Conservation (phyloP, 53 echinoderm and acorn worm genomes). For the Pentamera pediparva region DNA sequence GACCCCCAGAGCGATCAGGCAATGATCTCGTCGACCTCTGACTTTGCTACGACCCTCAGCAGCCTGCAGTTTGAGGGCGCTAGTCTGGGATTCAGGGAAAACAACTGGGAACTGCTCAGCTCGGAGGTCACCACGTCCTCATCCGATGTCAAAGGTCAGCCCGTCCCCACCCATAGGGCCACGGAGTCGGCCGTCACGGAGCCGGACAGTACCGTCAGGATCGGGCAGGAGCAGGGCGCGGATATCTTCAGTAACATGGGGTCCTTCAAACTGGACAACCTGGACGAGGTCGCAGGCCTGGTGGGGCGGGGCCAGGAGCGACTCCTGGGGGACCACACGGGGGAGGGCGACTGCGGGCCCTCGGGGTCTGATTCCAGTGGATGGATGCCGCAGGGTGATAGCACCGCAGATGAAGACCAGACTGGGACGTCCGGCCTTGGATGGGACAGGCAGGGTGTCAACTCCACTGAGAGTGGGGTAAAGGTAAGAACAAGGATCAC, state of each 20-base stretch:
- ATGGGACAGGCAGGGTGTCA: too few relatives aligned
- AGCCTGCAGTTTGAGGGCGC: neutral
- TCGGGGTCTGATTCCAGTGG: neutral
- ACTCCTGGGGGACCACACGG: neutral
- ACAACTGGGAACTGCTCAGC: slow-evolving; percentile 53
- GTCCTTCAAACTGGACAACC: neutral
- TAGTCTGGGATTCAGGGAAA: neutral
- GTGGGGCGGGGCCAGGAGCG: neutral
- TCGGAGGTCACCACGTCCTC: slow-evolving; percentile 40
- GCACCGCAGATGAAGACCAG: neutral
- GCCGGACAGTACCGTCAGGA: slow-evolving; percentile 24
- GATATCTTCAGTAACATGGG: neutral
- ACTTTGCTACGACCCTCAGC: slow-evolving; percentile 1
- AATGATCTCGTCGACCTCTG: slow-evolving; percentile 16
- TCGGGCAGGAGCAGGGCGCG: neutral
- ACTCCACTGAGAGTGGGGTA: too few relatives aligned
- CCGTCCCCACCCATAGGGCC: too few relatives aligned
- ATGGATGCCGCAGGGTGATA: neutral
- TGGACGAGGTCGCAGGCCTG: neutral
- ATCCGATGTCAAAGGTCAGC: neutral
- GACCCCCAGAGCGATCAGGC: neutral
- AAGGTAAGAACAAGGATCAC: too few relatives aligned
- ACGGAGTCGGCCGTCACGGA: neutral
- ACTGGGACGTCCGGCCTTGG: neutral
- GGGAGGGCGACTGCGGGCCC: neutral